phyloP scores from a whole-genome alignment of 2,888 invertebrate species.

The Watsonalla binaria region DNA sequence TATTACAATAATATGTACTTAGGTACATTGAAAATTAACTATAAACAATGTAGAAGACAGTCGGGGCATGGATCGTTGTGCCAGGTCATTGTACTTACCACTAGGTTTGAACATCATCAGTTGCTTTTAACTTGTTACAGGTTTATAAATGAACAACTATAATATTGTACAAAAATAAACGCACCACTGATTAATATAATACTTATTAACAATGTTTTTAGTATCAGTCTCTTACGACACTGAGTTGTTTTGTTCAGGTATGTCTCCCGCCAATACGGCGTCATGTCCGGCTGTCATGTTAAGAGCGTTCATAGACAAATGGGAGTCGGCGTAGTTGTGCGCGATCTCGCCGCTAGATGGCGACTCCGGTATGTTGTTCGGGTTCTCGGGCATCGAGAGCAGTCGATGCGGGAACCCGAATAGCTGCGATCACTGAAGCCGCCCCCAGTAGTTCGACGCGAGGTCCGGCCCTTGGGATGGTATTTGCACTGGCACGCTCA shows the following conservation, averaged over 20 bases:
- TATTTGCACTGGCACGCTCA: slow-evolving; percentile 95
- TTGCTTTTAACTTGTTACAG: slow-evolving; percentile 48
- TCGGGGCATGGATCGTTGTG: slow-evolving; percentile 44
- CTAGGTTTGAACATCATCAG: slow-evolving; percentile 77
- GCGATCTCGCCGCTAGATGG: slow-evolving; percentile 70
- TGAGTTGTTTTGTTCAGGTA: slow-evolving; percentile 60
- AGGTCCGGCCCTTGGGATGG: slow-evolving; percentile 90
- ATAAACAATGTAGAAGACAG: slow-evolving; percentile 22
- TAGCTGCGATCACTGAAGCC: slow-evolving; percentile 95
- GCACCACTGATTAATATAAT: slow-evolving; percentile 43
- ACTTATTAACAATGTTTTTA: slow-evolving; percentile 23
- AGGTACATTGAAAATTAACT: slow-evolving; percentile 20
- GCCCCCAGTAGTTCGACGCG: slow-evolving; percentile 91
- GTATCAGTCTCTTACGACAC: slow-evolving; percentile 47
- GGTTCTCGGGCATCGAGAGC: slow-evolving; percentile 82
- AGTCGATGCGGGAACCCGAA: slow-evolving; percentile 91
- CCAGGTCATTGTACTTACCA: slow-evolving; percentile 45
- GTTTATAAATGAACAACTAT: slow-evolving; percentile 17
- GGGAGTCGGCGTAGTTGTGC: slow-evolving; percentile 72
- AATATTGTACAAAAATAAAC: slow-evolving; percentile 28
- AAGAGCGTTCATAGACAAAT: slow-evolving; percentile 67
- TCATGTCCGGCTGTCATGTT: slow-evolving; percentile 78
- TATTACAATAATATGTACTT: slow-evolving; percentile 19
- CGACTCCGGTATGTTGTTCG: slow-evolving; percentile 61
- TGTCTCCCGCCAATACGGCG: slow-evolving; percentile 62